Evolutionary conservation across 1,140 invertebrate species (phyloP), one percentile per base, ranked within the genome.

Genomic region (Meteorus sp.): DNA sequence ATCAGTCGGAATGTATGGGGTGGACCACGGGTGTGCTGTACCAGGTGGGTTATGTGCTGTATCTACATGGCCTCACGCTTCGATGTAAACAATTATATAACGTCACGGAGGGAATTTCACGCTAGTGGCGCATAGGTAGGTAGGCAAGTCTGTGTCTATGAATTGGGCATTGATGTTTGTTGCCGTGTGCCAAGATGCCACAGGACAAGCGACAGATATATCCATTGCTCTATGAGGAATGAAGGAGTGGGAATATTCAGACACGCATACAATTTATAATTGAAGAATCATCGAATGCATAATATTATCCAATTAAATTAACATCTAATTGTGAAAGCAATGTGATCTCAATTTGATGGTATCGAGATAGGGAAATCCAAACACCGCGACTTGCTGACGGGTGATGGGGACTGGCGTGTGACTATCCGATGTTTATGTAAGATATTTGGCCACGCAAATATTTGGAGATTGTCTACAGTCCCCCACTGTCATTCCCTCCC

Each of bases 391-490:
- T 58, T 22, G 19, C 41, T 60, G 54, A 60, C 45, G 54, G 48
- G 58, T 60, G 62, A 60, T 35, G 57, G 54, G 56, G 35, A 48
- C 52, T 56, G 53, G 29, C 70, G 50, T 66, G 69, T 70, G 73
- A 70, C 71, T 71, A 72, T 73, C 45, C 64, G 70, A 70, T 80
- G 78, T 80, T 80, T 79, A 78, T 77, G 71, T 73, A 78, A 80
- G 76, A 79, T 78, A 78, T 80, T 78, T 78, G 75, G 71, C 67
- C 71, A 75, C 66, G 75, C 76, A 80, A 79, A 79, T 80, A 80
- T 79, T 80, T 79, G 77, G 72, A 77, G 76, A 79, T 80, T 78
- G 73, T 79, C 76, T 76, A 78, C 76, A 77, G 68, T 65, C 71
- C 74, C 69, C 68, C n/a, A n/a, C n/a, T n/a, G n/a, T n/a, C 70